Base-by-base conservation (phyloP, 2,888 invertebrate genomes). In the Caenorhabditis uteleia region DNA sequence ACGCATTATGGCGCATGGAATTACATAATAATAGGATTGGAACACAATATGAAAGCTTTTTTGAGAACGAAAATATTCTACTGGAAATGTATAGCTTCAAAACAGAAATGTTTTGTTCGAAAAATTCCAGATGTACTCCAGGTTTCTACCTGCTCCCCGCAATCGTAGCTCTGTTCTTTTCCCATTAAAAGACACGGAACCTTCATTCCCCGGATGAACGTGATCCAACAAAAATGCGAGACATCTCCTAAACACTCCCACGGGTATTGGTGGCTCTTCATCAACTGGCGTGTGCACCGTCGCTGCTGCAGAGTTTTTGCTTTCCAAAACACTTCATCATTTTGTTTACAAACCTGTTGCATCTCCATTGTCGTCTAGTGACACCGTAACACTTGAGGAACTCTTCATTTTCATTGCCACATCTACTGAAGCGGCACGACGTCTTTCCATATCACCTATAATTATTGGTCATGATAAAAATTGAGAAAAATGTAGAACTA, bases 351-450 rank as follows among this genome's bases (percentile, higher is more conserved):
- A 6, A 57, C 57, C 57, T 40, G 57, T 58, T 3, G 58, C 51
- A 2, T 46, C 31, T 10, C 62, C 56, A 27, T 55, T 56, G 8
- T 62, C 62, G 20, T 62, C 56, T 0, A 56, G 10, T n/a, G 46
- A 48, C 14, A 62, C 56, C 14, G 48, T 56, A 1, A 62, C 29
- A 31, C 62, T 49, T n/a, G 56, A 51, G 14, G 46, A 47, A 45
- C 46, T 64, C 20, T 50, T 48, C 25, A 46, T 46, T n/a, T 44
- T 34, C 29, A 46, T 57, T 10, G 53, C 57, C 27, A 42, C 49
- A 31, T 58, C 64, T n/a, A 64, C 44, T 8, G 64, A 64, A 1
- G 64, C 57, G 4, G 64, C 57, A 40, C 64, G 18, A 23, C 57
- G 31, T 4, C 61, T 39, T 21, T 61, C 51, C 48, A 40, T 40